Conservation (phyloP, 2,797 vertebrate species). For the Neosilurus mollespiculum region DNA sequence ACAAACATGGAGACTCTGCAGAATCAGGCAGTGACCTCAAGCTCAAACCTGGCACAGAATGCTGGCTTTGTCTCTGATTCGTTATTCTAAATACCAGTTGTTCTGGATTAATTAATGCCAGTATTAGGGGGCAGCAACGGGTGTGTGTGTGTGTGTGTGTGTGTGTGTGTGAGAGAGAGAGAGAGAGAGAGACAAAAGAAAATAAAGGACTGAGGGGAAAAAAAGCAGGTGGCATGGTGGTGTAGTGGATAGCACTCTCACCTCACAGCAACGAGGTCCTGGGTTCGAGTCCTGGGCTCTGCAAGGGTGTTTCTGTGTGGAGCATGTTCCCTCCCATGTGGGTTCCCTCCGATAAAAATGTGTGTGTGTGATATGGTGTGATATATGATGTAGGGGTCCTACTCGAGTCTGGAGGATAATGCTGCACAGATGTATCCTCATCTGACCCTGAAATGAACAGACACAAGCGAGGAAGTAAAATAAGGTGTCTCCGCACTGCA, state of each 20-base stretch:
- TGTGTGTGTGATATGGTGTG: slow-evolving; percentile 14
- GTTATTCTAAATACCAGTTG: neutral
- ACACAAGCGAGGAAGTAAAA: slow-evolving; percentile 27
- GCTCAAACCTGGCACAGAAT: neutral
- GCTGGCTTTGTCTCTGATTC: neutral
- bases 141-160: too few species aligned
- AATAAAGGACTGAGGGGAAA: neutral
- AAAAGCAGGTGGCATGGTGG: too few species aligned
- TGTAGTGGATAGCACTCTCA: too few species aligned
- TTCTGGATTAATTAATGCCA: neutral
- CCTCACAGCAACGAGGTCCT: too few species aligned
- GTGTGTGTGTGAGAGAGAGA: too few species aligned
- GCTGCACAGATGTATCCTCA: slow-evolving; percentile 59
- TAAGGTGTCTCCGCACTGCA: neutral
- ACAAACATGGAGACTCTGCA: neutral
- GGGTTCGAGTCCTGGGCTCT: too few species aligned
- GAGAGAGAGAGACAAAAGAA: neutral
- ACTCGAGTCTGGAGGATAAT: slow-evolving; percentile 54
- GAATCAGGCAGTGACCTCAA: too few species aligned
- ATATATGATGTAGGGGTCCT: slow-evolving; percentile 45
- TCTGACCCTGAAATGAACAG: slow-evolving; percentile 53
- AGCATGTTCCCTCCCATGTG: too few species aligned
- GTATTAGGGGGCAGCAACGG: neutral
- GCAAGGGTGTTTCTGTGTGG: too few species aligned
- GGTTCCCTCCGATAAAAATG: too few species aligned